Evolutionary conservation across 2,797 vertebrate species (phyloP), one percentile per base, ranked within the genome.

Genomic region (Petrocephalus sullivani): DNA sequence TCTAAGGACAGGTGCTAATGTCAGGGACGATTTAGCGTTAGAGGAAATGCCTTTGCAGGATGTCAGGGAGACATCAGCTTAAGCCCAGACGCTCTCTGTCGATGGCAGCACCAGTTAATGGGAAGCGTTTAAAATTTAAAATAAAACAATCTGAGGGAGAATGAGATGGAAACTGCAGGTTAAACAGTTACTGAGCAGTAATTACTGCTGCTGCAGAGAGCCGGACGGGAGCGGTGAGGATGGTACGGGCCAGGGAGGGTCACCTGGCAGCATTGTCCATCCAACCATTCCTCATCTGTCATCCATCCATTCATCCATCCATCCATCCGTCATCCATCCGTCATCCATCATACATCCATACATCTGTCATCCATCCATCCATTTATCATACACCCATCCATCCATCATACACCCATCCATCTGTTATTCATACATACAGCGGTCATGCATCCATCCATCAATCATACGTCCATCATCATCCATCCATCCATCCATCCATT

Each of bases 1-100:
- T 71, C 67, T 71, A 71, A 71, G 67, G 67, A 71, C 23, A 71
- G 67, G 67, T 71, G 33, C 67, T 71, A 71, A 71, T 71, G 67
- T 71, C 23, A 71, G 14, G 33, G 23, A 71, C 23, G 8, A 71
- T 33, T 71, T 71, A 71, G 67, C 5, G 67, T 71, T 71, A 37
- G 33, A 71, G 23, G 33, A 71, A 71, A 71, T 37, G 28, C 33
- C 67, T 71, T 71, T 4, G 14, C 28, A 16, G 33, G 67, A 37
- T 37, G 67, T 71, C 67, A 71, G 67, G 67, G 23, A 71, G 28
- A 71, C 33, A 10, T 14, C 67, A 71, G 23, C 33, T 33, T 16
- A 71, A 71, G 4, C 67, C 33, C 28, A 71, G 67, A 71, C 67
- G 12, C 12, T 37, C 67, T 16, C 28, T 37, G 33, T 71, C 33